phyloP scores from a whole-genome alignment of 2,797 vertebrate species.

The Myotis planiceps region DNA sequence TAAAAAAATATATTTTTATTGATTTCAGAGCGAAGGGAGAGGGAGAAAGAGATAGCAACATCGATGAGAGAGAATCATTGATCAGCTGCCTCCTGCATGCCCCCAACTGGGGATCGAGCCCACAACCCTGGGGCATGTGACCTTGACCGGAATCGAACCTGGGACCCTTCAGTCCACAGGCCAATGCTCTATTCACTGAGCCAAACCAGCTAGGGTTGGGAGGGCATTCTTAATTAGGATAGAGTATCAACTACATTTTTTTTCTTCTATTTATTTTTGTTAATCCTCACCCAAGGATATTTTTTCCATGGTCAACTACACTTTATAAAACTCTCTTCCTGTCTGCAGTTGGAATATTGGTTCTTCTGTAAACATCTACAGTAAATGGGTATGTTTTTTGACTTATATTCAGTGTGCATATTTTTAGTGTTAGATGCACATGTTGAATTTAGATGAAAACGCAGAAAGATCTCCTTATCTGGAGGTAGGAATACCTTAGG shows the following conservation, averaged over 20 bases:
- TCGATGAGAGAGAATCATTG: too few relatives aligned
- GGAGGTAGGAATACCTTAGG: not conserved
- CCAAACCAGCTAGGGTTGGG: not conserved
- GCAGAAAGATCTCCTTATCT: not conserved
- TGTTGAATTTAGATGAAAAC: conserved; percentile 33
- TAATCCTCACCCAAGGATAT: too few relatives aligned
- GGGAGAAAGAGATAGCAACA: too few relatives aligned
- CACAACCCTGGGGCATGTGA: too few relatives aligned
- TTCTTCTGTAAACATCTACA: not conserved
- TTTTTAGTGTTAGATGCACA: conserved; percentile 24
- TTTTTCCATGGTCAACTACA: not conserved
- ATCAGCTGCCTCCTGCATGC: too few relatives aligned
- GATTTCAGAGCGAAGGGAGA: too few relatives aligned
- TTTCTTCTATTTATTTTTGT: too few relatives aligned
- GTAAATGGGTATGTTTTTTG: not conserved
- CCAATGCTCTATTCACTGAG: too few relatives aligned
- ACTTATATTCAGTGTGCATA: not conserved
- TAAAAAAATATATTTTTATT: too few relatives aligned
- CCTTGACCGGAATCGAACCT: too few relatives aligned
- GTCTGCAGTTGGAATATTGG: not conserved
- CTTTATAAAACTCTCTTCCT: not conserved
- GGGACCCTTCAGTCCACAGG: too few relatives aligned
- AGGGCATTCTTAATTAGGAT: conserved; percentile 12
- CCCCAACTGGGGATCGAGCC: too few relatives aligned
- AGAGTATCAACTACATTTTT: not conserved